phyloP scores from a whole-genome alignment of 2,113 vertebrate species.

The Fukomys damarensis region DNA sequence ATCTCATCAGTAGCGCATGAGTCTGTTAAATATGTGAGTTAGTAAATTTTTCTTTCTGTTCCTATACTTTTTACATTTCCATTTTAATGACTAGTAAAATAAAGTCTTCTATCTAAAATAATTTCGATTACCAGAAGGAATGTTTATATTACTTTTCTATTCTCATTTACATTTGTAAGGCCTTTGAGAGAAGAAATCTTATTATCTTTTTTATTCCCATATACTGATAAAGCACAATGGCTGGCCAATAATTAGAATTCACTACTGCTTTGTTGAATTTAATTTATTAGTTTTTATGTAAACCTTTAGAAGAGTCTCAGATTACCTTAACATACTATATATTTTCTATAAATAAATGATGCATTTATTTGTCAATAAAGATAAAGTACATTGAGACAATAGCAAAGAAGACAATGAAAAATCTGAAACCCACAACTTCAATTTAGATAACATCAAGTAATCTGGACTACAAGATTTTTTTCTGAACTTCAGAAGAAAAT shows the following conservation, averaged over 20 bases:
- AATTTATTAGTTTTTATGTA: not conserved
- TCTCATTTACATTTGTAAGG: not conserved
- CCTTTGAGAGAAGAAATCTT: not conserved
- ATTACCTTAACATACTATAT: not conserved
- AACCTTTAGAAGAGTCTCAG: not conserved
- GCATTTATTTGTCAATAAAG: not conserved
- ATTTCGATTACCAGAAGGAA: not conserved
- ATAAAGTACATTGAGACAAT: not conserved
- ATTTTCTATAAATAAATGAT: not conserved
- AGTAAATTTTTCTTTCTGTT: not conserved
- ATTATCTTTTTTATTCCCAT: not conserved
- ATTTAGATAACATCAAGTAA: not conserved
- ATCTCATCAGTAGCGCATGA: not conserved
- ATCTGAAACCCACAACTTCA: not conserved
- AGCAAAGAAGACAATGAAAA: not conserved
- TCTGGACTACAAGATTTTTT: not conserved
- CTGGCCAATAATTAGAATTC: not conserved
- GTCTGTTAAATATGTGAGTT: not conserved
- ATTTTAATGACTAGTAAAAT: constrained; percentile 4
- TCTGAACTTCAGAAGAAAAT: not conserved
- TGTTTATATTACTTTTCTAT: not conserved
- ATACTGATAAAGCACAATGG: not conserved
- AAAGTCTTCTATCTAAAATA: not conserved
- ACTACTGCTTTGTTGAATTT: not conserved
- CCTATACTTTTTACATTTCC: not conserved